These are phyloP conservation scores for Brachionichthys hirsutus DNA, from an alignment of 2,113 vertebrate genomes.

Conservation along the genomic window DNA sequence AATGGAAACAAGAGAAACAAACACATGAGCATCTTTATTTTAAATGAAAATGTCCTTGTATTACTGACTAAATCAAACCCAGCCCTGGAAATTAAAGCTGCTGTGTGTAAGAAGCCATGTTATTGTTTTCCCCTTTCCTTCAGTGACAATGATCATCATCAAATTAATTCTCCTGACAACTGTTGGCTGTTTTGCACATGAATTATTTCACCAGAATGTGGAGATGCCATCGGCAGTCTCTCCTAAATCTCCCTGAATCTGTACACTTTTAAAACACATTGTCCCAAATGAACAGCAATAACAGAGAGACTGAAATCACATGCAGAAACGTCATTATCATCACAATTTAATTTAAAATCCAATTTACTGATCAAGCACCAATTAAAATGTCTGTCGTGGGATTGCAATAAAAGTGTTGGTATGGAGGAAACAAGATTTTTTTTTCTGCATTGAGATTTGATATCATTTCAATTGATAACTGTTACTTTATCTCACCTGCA, in stretches of 20 bases:
- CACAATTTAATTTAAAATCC: slow-evolving; percentile 4
- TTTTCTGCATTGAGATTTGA: not conserved
- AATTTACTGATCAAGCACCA: slow-evolving; percentile 11
- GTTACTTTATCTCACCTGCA: slow-evolving; percentile 9
- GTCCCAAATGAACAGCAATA: not conserved
- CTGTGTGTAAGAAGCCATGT: slow-evolving; percentile 18
- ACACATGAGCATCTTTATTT: slow-evolving; percentile 36
- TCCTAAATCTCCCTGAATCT: slow-evolving; percentile 8
- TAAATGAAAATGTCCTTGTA: slow-evolving; percentile 36
- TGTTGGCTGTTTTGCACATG: slow-evolving; percentile 26
- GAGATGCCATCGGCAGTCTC: not conserved
- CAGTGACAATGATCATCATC: slow-evolving; percentile 33
- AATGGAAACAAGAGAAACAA: slow-evolving; percentile 31
- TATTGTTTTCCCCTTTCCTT: slow-evolving; percentile 13
- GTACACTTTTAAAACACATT: not conserved
- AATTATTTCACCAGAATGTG: slow-evolving; percentile 28
- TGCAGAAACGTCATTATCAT: not conserved
- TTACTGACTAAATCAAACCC: slow-evolving; percentile 28
- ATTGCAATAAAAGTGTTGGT: not conserved
- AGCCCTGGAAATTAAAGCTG: slow-evolving; percentile 42
- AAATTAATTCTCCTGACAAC: slow-evolving; percentile 32
- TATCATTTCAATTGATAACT: slow-evolving; percentile 8
- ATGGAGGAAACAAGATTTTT: slow-evolving; percentile 16
- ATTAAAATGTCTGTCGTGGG: slow-evolving; percentile 21
- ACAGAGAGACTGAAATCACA: slow-evolving; percentile 1